These are phyloP conservation scores for Notothenia coriiceps DNA, from an alignment of 2,113 vertebrate species.

Conservation along the genomic window DNA sequence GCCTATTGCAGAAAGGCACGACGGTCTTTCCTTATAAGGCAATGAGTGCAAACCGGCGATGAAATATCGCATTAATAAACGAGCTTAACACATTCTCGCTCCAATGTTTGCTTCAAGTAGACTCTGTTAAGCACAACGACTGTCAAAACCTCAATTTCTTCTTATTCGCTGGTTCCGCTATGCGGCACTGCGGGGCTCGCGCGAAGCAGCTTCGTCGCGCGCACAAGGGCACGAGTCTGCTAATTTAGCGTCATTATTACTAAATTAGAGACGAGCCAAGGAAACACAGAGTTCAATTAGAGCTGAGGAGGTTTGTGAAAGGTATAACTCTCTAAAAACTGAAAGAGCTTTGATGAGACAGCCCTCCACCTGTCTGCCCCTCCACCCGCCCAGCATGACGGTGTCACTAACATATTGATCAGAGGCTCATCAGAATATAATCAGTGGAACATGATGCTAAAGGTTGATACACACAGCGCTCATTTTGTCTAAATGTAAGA, in stretches of 20 bases:
- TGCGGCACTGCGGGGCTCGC: not conserved
- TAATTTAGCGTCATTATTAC: slow-evolving; percentile 59
- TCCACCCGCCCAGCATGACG: not conserved
- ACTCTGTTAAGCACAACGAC: not conserved
- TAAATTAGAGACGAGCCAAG: slow-evolving; percentile 31
- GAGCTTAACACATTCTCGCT: not conserved
- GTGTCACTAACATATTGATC: not conserved
- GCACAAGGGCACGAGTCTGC: not conserved
- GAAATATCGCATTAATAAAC: slow-evolving; percentile 47
- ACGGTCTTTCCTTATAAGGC: slow-evolving; percentile 84
- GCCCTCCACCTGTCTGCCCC: slow-evolving; percentile 41
- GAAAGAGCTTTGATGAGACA: not conserved
- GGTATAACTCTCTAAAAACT: not conserved
- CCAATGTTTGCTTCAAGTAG: not conserved
- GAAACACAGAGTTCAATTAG: not conserved
- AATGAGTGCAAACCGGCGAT: slow-evolving; percentile 58
- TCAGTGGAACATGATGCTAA: not conserved
- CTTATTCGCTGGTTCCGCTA: not conserved
- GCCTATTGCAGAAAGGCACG: slow-evolving; percentile 83
- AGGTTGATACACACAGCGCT: not conserved
- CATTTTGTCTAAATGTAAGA: not conserved
- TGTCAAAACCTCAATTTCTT: not conserved
- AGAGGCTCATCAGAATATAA: not conserved
- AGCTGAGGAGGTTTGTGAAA: not conserved
- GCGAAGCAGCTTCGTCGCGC: slow-evolving; percentile 24